Evolutionary conservation across 2,797 vertebrate species (phyloP).

Genomic region (Lacerta bilineata): DNA sequence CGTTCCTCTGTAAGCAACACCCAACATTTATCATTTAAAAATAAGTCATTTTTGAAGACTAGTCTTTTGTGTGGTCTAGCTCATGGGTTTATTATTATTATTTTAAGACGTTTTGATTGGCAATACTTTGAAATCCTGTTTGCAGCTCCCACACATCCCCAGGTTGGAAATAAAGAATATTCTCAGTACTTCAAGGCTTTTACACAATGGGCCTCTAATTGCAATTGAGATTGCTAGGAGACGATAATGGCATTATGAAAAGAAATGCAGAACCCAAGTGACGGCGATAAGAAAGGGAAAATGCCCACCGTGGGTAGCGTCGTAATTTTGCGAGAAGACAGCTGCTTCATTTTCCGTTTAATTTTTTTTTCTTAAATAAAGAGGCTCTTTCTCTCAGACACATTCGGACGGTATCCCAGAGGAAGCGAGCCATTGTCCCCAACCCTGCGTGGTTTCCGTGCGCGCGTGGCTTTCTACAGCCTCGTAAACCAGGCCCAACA

Average conservation of each 20-base stretch:
- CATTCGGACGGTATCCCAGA: slow-evolving; percentile 4
- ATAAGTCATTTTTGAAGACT: neutral
- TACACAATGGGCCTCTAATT: neutral
- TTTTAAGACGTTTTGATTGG: neutral
- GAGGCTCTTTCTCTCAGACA: accelerated
- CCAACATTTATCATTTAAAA: neutral
- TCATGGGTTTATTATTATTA: neutral
- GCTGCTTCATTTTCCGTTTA: accelerated
- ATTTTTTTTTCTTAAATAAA: neutral
- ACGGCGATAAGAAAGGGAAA: neutral
- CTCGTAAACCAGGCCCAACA: slow-evolving; percentile 90
- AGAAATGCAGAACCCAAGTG: neutral
- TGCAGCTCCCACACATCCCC: neutral
- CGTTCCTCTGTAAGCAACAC: neutral
- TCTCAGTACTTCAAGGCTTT: neutral
- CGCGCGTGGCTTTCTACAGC: slow-evolving; percentile 76
- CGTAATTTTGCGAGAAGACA: neutral
- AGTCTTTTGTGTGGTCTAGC: neutral
- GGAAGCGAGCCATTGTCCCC: slow-evolving; percentile 2
- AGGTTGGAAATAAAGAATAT: neutral
- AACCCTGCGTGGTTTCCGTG: neutral
- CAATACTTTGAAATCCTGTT: slow-evolving; percentile 7
- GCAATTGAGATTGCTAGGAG: neutral
- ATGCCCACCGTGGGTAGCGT: neutral
- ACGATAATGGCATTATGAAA: neutral